Base-by-base conservation (phyloP, 2,113 vertebrate species). In the Athene noctua region DNA sequence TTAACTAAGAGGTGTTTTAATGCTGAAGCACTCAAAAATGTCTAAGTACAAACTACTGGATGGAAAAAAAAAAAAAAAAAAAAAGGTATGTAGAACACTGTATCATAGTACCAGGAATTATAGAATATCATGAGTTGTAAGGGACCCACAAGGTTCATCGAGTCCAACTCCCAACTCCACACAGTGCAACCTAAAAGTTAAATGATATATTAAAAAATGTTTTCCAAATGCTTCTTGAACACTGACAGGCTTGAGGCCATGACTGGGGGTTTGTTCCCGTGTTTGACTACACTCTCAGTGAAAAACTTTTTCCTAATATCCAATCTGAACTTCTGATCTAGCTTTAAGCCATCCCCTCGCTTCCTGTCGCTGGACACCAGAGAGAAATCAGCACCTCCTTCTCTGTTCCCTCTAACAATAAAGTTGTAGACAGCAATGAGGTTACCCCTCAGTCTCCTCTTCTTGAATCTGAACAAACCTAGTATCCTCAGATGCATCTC, bases 91-190 rank as follows among this genome's bases (percentile, higher is more conserved):
- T 30, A 65, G 38, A 81, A 62, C n/a, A 59, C 11, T 11, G 15
- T 74, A 15, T 47, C 22, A 66, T 13, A 74, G 27, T 74, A 15
- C 40, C 27, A 63, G 12, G 49, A 44, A 32, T 38, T 55, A 38
- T 16, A 30, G 20, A 88, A 58, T 58, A 26, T 26, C 2, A 2
- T 47, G 22, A 62, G 38, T 34, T 62, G 27, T 11, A 62, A 47
- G 30, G 34, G 47, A 62, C 21, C 9, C 18, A 54, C 3, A 3
- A 42, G 5, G 18, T 12, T 36, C 13, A 55, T 19, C 1, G 0
- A 73, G 58, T 65, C n/a, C 77, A 65, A 49, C 13, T 58, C n/a
- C 16, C 47, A 49, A 42, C 30, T 57, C 11, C 12, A 72, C 40
- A 65, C 16, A 26, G 26, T 11, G 34, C 21, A 80, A 65, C 7